phyloP scores from a whole-genome alignment of 2,113 vertebrate species.

The Gnathonemus longibarbis region DNA sequence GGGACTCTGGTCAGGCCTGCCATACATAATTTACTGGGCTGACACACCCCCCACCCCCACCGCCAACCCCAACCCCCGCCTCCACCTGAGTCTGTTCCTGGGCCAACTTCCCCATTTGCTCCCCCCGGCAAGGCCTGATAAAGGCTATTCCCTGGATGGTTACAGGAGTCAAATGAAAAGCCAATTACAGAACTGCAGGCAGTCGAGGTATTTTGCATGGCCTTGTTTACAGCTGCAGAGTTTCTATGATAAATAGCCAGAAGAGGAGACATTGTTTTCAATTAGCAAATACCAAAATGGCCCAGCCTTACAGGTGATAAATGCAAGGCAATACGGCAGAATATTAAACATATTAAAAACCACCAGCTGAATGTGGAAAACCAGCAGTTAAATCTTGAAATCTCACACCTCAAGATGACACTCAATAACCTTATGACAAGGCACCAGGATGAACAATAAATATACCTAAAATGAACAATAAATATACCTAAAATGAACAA shows the following conservation, averaged over 20 bases:
- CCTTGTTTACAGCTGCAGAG: neutral
- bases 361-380: neutral
- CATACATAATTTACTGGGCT: neutral
- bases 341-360: neutral
- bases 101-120: neutral
- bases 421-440: neutral
- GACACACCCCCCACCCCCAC: neutral
- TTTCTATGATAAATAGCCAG: neutral
- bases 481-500: neutral
- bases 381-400: neutral
- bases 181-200: neutral
- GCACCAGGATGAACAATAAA: neutral
- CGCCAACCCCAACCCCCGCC: too few relatives aligned
- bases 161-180: neutral
- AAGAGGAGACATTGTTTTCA: neutral
- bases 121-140: neutral
- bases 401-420: neutral
- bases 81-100: neutral
- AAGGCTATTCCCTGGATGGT: neutral
- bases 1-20: neutral
- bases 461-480: neutral
- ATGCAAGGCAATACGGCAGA: neutral
- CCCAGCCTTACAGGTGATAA: constrained; percentile 6
- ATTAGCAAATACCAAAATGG: neutral
- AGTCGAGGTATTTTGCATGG: neutral